These are phyloP conservation scores for Microcebus griseorufus DNA, from an alignment of 2,113 vertebrate species.

Conservation along the genomic window DNA sequence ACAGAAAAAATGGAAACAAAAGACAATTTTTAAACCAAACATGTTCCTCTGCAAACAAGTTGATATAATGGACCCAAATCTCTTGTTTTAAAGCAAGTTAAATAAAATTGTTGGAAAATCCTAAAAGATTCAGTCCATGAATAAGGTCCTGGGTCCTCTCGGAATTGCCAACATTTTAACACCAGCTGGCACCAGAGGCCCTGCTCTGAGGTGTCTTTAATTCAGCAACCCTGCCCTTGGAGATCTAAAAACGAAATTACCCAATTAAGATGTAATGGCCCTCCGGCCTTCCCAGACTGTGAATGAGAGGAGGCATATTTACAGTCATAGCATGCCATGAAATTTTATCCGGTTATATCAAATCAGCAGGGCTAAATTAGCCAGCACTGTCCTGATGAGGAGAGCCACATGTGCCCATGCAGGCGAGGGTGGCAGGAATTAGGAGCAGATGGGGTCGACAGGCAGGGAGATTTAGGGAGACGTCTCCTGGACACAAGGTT, in stretches of 20 bases:
- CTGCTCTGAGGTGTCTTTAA: neutral
- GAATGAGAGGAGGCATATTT: constrained; percentile 81
- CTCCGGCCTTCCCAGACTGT: constrained; percentile 74
- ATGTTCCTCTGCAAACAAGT: constrained; percentile 11
- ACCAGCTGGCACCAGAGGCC: constrained; percentile 35
- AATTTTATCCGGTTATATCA: constrained; percentile 78
- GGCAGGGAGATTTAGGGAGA: constrained; percentile 52
- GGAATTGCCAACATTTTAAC: constrained; percentile 64
- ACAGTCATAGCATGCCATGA: constrained; percentile 71
- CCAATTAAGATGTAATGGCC: constrained; percentile 78
- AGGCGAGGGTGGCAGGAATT: neutral
- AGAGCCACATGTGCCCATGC: neutral
- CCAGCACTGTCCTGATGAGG: constrained; percentile 66
- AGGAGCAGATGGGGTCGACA: neutral
- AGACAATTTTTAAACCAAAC: constrained; percentile 1
- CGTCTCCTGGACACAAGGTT: neutral
- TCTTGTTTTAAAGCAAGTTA: constrained; percentile 57
- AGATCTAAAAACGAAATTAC: constrained; percentile 81
- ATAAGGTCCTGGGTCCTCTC: neutral
- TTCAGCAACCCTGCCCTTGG: constrained; percentile 56
- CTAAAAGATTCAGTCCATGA: constrained; percentile 17
- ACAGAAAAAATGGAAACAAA: constrained; percentile 42
- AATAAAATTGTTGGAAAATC: constrained; percentile 20
- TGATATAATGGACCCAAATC: neutral
- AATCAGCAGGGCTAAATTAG: constrained; percentile 75